Conservation (phyloP, 2,888 invertebrate genomes). For the Cephonodes hylas region DNA sequence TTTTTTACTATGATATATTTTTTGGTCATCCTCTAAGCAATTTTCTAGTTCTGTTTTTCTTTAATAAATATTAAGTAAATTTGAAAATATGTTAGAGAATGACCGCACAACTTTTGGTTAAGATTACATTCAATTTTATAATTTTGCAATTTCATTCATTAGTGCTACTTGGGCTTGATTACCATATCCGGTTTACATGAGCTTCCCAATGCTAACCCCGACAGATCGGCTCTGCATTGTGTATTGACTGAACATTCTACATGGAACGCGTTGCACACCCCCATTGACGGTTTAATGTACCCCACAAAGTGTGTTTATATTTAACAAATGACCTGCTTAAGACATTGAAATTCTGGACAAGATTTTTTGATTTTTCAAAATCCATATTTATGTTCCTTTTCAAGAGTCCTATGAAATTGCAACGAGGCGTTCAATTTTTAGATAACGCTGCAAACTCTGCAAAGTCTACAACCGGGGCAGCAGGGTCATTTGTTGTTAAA, state of each 20-base stretch:
- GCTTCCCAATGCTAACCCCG: conserved; percentile 34
- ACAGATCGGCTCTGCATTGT: conserved; percentile 18
- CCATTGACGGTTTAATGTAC: not conserved
- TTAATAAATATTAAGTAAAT: not conserved
- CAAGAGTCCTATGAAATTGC: conserved; percentile 54
- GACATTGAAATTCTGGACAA: conserved; percentile 18
- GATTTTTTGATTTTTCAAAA: not conserved
- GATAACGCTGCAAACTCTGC: conserved; percentile 93
- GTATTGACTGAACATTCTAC: conserved; percentile 10
- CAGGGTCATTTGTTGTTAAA: conserved; percentile 94
- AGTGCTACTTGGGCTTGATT: conserved; percentile 31
- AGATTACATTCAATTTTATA: conserved; percentile 10
- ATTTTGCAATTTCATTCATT: conserved; percentile 18
- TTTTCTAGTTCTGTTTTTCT: not conserved
- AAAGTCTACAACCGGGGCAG: conserved; percentile 92
- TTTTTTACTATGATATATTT: not conserved
- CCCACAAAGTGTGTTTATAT: conserved; percentile 27
- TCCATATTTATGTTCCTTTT: conserved; percentile 10
- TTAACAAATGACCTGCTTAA: conserved; percentile 62
- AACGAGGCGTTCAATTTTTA: conserved; percentile 79
- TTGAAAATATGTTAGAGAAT: not conserved
- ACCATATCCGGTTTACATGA: conserved; percentile 23
- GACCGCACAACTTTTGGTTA: not conserved
- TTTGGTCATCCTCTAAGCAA: not conserved
- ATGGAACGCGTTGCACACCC: conserved; percentile 3